phyloP scores from a whole-genome alignment of 92 coral and sea anemone species.

The Porites evermanni region DNA sequence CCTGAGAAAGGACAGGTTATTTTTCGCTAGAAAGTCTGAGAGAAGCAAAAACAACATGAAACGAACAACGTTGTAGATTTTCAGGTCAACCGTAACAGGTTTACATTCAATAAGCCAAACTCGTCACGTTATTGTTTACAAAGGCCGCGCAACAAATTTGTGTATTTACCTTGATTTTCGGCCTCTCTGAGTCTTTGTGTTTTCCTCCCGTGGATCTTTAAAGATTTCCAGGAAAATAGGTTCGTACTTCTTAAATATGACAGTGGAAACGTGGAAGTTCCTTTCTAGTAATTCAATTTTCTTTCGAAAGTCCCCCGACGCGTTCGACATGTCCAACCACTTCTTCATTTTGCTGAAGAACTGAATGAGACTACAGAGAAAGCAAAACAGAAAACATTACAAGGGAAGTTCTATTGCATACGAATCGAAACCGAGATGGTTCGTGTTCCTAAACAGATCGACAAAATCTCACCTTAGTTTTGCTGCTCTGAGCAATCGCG shows the following conservation, averaged over 20 bases:
- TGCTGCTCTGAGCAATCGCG: slow-evolving; percentile 91
- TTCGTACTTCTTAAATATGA: slow-evolving; percentile 95
- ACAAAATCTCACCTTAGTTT: slow-evolving; percentile 78
- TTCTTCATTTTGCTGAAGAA: slow-evolving; percentile 98
- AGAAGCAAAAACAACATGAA: background rate
- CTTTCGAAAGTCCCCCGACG: slow-evolving; percentile 86
- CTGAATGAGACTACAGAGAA: slow-evolving; percentile 84
- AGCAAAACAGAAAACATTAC: slow-evolving; percentile 38
- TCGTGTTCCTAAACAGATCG: slow-evolving; percentile 10
- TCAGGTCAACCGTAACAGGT: slow-evolving; percentile 1
- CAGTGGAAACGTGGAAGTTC: slow-evolving; percentile 95
- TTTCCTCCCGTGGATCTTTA: slow-evolving; percentile 84
- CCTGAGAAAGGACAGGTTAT: slow-evolving; percentile 23
- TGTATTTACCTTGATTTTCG: slow-evolving; percentile 91
- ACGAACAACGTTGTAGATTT: slow-evolving; percentile 36
- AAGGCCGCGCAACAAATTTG: slow-evolving; percentile 28
- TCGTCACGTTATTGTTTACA: slow-evolving; percentile 67
- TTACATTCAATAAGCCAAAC: slow-evolving; percentile 21
- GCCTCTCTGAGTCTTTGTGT: slow-evolving; percentile 80
- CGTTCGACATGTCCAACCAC: slow-evolving; percentile 98
- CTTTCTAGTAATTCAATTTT: slow-evolving; percentile 94
- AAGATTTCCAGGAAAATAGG: slow-evolving; percentile 92
- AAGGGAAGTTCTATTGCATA: background rate
- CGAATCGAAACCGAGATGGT: slow-evolving; percentile 13
- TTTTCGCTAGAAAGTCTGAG: background rate